These are phyloP conservation scores for Smutsia gigantea DNA, from an alignment of 2,797 vertebrate species.

Conservation along the genomic window DNA sequence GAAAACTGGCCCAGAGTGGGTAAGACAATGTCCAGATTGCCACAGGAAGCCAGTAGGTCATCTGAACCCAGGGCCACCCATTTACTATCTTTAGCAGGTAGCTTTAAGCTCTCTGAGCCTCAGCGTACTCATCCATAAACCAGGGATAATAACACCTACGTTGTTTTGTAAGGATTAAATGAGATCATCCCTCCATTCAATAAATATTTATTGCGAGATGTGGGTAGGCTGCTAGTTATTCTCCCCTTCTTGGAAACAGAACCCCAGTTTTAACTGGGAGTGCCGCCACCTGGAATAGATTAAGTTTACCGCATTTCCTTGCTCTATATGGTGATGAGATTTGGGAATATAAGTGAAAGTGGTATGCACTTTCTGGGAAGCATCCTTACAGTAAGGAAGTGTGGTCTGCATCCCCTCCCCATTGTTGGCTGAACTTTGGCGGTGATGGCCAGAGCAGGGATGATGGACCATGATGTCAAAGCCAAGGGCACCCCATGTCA, in stretches of 20 bases:
- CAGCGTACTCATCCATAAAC: not conserved
- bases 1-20: not conserved
- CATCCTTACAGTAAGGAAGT: not conserved
- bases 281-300: not conserved
- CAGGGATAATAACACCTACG: not conserved
- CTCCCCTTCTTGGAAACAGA: not conserved
- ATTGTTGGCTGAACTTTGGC: not conserved
- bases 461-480: accelerated
- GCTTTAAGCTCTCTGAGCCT: not conserved
- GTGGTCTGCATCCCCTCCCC: not conserved
- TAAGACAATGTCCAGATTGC: not conserved
- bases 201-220: not conserved
- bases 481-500: not conserved
- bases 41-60: not conserved
- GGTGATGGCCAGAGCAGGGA: not conserved
- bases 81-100: not conserved
- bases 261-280: not conserved
- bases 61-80: too few species aligned
- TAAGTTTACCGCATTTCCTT: not conserved
- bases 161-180: not conserved
- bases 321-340: not conserved
- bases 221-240: not conserved
- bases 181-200: not conserved
- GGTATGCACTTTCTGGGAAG: too few species aligned
- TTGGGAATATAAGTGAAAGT: too few species aligned